Conservation (phyloP, 2,888 invertebrate species). For the Dryomyza anilis region DNA sequence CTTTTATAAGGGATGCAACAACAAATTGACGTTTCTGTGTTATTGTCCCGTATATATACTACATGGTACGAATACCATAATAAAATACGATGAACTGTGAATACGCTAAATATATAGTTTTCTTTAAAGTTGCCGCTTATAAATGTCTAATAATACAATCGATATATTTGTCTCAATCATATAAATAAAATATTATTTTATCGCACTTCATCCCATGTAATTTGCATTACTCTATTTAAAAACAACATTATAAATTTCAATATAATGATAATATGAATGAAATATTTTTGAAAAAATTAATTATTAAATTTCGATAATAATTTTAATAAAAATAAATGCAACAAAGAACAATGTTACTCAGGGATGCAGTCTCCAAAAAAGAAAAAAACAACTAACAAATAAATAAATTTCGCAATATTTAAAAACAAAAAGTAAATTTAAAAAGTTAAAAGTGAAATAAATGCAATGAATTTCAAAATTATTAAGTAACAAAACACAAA, state of each 20-base stretch:
- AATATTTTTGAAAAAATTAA: neutral
- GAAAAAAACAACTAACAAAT: conserved; percentile 38
- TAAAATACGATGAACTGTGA: too few species aligned
- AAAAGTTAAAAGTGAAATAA: conserved; percentile 23
- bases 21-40: too few species aligned
- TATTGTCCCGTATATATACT: too few species aligned
- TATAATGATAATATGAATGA: neutral
- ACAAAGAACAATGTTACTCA: conserved; percentile 59
- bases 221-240: too few species aligned
- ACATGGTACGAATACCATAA: too few species aligned
- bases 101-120: too few species aligned
- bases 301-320: conserved; percentile 27
- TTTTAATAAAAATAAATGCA: conserved; percentile 45
- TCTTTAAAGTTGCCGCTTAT: too few species aligned
- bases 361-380: conserved; percentile 61
- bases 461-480: conserved; percentile 42
- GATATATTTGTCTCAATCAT: too few species aligned
- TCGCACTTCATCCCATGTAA: too few species aligned
- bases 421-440: conserved; percentile 34
- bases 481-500: conserved; percentile 43
- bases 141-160: too few species aligned
- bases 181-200: too few species aligned
- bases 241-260: neutral
- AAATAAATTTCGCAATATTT: conserved; percentile 38
- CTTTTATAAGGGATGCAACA: too few species aligned